Evolutionary conservation across 1,140 invertebrate genomes (phyloP), one percentile per base, ranked within the genome.

Genomic region (Phymorhynchus buccinoides): DNA sequence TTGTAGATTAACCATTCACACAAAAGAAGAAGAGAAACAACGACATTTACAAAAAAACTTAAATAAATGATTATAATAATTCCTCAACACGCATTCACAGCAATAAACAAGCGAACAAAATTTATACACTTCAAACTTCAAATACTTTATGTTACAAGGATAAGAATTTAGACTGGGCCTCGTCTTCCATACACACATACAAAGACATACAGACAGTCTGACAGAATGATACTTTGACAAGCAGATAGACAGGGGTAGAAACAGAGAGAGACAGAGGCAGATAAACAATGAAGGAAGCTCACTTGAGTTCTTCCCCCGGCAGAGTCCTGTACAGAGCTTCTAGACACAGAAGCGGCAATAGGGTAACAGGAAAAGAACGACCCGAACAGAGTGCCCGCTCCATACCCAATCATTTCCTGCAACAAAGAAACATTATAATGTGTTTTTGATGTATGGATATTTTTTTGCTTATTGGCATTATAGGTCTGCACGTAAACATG

Each of bases 311-410:
- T 91, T 2, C 94, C 94, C 18, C 94, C 94, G 22, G 93, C 91
- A 9, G 91, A 92, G 86, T 94, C 93, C 89, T 93, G 94, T 42
- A 94, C 94, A 82, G 92, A 91, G 88, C 91, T 94, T 83, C 93
- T 92, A 52, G 93, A 94, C 88, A 95, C 91, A 18, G 94, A 94
- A 27, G 94, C 94, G 39, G 94, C 93, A 77, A 92, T 93, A 18
- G 95, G 94, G 86, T 94, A 95, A 81, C 91, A 91, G 41, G 89
- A 90, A 85, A 92, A 92, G 78, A 92, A 91, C 0, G 91, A 92
- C 0, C 91, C 91, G 83, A 92, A 89, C 27, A 91, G 80, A 35
- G 91, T 91, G 9, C 91, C 89, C 22, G 85, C 83, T 48, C 91
- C 91, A 84, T 91, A 92, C 1, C 91, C 91, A 39, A 91, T 89